Conservation (phyloP, 2,797 vertebrate genomes). For the Petrocephalus schoutedeni region DNA sequence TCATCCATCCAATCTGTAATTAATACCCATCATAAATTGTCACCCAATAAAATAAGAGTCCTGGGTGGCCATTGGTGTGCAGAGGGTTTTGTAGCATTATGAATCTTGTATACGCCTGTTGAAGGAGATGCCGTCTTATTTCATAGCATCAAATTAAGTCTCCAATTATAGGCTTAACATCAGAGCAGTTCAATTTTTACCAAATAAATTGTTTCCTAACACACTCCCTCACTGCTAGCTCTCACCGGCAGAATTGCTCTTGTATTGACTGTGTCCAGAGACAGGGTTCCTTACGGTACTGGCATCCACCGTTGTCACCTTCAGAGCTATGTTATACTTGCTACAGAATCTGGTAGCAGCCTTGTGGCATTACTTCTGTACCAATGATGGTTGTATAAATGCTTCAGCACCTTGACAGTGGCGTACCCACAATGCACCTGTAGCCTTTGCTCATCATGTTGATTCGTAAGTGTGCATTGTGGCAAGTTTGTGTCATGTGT, state of each 20-base stretch:
- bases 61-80: background rate
- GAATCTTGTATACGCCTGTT: background rate
- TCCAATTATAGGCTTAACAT: background rate
- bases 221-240: background rate
- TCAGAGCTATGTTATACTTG: background rate
- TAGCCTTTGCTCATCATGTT: background rate
- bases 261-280: background rate
- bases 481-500: background rate
- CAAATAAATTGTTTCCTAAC: background rate
- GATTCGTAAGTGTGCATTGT: background rate
- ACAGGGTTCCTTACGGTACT: background rate
- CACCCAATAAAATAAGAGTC: background rate
- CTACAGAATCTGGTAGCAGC: background rate
- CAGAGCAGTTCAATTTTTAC: background rate
- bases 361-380: background rate
- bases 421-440: background rate
- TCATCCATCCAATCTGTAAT: constrained; percentile 3
- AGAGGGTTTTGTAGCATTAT: background rate
- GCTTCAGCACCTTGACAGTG: background rate
- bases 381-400: background rate
- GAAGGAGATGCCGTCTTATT: background rate
- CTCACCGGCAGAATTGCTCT: background rate
- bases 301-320: background rate
- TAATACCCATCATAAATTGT: constrained; percentile 7
- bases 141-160: background rate